Percentiles rank a stretch among this genome's conserved stretches.
phyloP scores from a whole-genome alignment of 2,113 vertebrate species.

The Mustela nigripes region DNA sequence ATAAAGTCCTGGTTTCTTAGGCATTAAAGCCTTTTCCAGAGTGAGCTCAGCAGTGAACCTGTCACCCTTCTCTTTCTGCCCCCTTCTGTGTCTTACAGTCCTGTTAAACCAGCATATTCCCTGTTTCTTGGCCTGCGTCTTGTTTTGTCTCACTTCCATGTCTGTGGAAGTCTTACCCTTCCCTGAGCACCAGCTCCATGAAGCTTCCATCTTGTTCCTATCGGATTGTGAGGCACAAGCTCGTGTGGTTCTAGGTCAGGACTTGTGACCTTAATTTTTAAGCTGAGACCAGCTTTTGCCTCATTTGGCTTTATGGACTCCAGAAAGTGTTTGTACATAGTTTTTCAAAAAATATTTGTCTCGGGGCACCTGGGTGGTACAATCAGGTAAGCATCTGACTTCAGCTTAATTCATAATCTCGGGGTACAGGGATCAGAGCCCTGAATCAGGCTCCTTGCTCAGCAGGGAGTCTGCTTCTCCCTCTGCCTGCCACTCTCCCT shows the following conservation, averaged over 20 bases:
- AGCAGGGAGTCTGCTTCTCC: not conserved
- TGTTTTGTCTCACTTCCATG: not conserved
- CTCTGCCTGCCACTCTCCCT: not conserved
- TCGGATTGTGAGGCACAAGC: not conserved
- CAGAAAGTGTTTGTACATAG: not conserved
- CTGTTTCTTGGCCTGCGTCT: not conserved
- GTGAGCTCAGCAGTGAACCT: not conserved
- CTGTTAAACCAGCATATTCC: not conserved
- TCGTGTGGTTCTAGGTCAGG: rapidly evolving
- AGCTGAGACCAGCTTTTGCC: not conserved
- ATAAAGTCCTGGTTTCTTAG: not conserved
- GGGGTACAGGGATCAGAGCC: not conserved
- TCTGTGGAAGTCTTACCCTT: not conserved
- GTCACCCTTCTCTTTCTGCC: not conserved
- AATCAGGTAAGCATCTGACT: not conserved
- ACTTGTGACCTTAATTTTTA: not conserved
- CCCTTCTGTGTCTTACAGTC: not conserved
- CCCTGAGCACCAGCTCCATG: not conserved
- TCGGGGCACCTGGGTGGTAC: not conserved
- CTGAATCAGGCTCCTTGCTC: not conserved
- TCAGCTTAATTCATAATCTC: not conserved
- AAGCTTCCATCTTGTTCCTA: rapidly evolving
- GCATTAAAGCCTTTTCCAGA: not conserved
- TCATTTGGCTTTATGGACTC: not conserved
- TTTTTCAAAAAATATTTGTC: not conserved